Evolutionary conservation across 2,888 invertebrate genomes (phyloP).

Genomic region (Hymenopus coronatus): DNA sequence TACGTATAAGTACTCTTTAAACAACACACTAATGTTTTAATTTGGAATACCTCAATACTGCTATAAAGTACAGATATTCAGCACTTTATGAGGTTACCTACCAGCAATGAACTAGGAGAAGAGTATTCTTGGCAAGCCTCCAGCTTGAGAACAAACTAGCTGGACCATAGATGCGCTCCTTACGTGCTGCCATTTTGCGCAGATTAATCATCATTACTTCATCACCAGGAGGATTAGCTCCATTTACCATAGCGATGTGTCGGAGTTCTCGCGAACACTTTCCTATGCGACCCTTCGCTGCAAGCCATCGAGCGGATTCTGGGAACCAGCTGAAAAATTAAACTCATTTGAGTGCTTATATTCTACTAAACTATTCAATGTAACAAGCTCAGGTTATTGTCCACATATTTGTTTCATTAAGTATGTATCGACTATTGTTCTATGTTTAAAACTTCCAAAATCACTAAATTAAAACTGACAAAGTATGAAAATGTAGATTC

Average conservation of each 20-base stretch:
- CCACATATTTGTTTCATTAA: too few species aligned
- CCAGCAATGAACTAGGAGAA: conserved; percentile 56
- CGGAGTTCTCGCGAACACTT: conserved; percentile 52
- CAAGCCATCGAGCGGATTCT: conserved; percentile 65
- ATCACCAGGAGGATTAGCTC: conserved; percentile 48
- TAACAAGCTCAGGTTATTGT: too few species aligned
- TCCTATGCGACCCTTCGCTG: conserved; percentile 52
- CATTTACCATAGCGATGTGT: conserved; percentile 56
- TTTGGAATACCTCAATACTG: too few species aligned
- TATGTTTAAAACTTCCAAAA: too few species aligned
- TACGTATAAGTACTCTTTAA: too few species aligned
- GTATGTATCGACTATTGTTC: too few species aligned
- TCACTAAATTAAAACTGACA: too few species aligned
- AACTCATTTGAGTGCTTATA: too few species aligned
- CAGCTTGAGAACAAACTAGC: conserved; percentile 57
- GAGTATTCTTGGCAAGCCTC: conserved; percentile 55
- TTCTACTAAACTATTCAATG: too few species aligned
- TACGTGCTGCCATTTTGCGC: conserved; percentile 38
- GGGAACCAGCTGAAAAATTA: conserved; percentile 52
- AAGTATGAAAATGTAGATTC: too few species aligned
- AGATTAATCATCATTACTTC: conserved; percentile 44
- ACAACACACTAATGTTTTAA: too few species aligned
- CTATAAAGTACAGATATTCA: too few species aligned
- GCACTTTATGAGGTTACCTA: conserved; percentile 41
- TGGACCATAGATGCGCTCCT: conserved; percentile 52